Evolutionary conservation across 2,888 invertebrate genomes (phyloP), one percentile per base, ranked within the genome.

Genomic region (Eubasilissa splendida): DNA sequence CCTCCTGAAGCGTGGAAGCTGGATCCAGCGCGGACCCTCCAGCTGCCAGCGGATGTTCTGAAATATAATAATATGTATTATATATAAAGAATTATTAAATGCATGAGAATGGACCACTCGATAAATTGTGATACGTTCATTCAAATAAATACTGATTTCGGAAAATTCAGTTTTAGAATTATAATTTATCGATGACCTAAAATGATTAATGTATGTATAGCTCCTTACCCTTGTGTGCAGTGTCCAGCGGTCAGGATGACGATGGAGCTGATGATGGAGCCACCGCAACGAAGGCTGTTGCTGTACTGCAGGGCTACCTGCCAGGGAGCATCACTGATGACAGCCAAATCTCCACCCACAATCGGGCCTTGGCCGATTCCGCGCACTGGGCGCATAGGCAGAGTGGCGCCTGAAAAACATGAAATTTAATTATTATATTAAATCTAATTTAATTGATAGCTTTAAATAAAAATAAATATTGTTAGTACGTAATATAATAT

Each of bases 231-330:
- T 11, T 42, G 22, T 68, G 86, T 87, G 83, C 91, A 91, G 83
- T 91, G 90, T 4, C 88, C 90, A 71, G 90, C 91, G 53, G 89
- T 89, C 22, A 90, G 84, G n/a, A 88, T 81, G 4, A 87, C 86
- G 71, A 84, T 86, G 4, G 84, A 75, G 7, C 85, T 85, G 56
- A 91, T 86, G 53, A 90, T 84, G 11, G 87, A 86, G 3, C 88
- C 90, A 50, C 90, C 90, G 85, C 90, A 91, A 9, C 66, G 3
- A 85, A 82, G 88, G 88, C 90, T 12, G 88, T 87, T 2, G 85
- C 80, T 0, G 84, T 42, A 76, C 9, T 50, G 82, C 86, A 90
- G 80, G 14, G 88, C 85, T 4, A 80, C 80, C 9, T 76, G 73
- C 59, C 79, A 80, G 7, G 82, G 82, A 68, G 77, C 82, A 22